A percentile compares a stretch with the other conserved stretches of the same genome.
These are phyloP conservation scores for Lamprotornis superbus DNA, from an alignment of 2,113 vertebrate genomes.

Conservation along the genomic window DNA sequence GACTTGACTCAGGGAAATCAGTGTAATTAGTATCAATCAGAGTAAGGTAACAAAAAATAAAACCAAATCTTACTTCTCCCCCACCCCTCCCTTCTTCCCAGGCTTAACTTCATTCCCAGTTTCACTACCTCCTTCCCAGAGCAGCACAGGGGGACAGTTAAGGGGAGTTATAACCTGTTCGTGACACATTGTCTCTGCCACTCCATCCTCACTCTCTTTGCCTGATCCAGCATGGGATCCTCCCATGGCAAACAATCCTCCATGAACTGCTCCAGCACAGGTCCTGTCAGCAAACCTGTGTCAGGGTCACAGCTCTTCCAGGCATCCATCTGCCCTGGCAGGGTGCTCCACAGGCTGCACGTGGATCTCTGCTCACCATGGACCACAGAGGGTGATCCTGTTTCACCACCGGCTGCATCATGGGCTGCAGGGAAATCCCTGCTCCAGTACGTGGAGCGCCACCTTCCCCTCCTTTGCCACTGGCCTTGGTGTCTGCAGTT, in stretches of 20 bases:
- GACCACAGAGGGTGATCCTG: not conserved
- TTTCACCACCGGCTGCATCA: not conserved
- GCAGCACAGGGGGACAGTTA: accelerated
- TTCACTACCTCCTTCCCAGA: not conserved
- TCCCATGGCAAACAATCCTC: not conserved
- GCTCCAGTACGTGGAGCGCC: not conserved
- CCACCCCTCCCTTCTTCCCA: not conserved
- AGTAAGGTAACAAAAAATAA: not conserved
- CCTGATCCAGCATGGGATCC: not conserved
- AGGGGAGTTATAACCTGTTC: not conserved
- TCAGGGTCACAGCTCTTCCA: not conserved
- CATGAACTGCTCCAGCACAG: accelerated
- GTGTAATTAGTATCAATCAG: not conserved
- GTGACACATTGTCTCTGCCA: not conserved
- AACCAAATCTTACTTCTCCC: not conserved
- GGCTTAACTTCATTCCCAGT: not conserved
- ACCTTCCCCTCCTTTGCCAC: not conserved
- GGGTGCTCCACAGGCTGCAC: not conserved
- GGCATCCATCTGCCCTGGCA: not conserved
- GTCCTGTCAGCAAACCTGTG: not conserved
- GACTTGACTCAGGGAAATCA: not conserved
- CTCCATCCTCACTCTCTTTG: not conserved
- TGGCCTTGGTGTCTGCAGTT: not conserved
- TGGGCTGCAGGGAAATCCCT: not conserved
- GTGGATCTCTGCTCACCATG: not conserved